Percentiles rank a stretch among this genome's conserved stretches.
Conservation (phyloP, 2,888 invertebrate genomes). For the Drosophila pseudotakahashii region DNA sequence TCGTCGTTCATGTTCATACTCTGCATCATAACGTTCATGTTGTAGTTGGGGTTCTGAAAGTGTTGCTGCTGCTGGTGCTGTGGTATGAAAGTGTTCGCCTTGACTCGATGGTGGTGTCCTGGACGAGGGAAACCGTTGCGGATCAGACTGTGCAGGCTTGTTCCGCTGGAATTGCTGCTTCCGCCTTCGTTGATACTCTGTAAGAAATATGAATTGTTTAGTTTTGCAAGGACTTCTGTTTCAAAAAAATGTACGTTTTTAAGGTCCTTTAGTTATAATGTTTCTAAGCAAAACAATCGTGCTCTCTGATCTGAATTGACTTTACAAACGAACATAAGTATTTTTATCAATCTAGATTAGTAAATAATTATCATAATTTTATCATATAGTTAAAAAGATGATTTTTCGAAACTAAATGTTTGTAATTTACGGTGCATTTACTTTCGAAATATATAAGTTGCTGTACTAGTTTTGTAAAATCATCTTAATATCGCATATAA, state of each 20-base stretch:
- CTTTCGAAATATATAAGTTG: too few relatives aligned
- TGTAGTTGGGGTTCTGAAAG: slow-evolving; percentile 76
- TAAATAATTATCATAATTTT: too few relatives aligned
- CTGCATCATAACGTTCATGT: slow-evolving; percentile 75
- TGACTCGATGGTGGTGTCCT: slow-evolving; percentile 80
- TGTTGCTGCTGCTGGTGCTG: slow-evolving; percentile 77
- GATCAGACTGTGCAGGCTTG: slow-evolving; percentile 81
- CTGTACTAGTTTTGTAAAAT: too few relatives aligned
- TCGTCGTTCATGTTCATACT: slow-evolving; percentile 75
- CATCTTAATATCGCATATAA: too few relatives aligned
- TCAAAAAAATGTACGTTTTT: not conserved
- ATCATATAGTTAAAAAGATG: too few relatives aligned
- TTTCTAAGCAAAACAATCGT: too few relatives aligned
- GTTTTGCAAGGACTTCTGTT: not conserved
- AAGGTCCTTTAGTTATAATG: too few relatives aligned
- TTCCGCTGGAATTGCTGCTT: slow-evolving; percentile 75
- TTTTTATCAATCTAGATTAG: too few relatives aligned
- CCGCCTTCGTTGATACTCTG: slow-evolving; percentile 80
- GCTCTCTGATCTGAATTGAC: too few relatives aligned
- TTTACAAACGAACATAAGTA: too few relatives aligned
- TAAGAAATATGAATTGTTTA: slow-evolving; percentile 25
- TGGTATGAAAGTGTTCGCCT: slow-evolving; percentile 80
- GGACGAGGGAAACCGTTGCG: slow-evolving; percentile 83
- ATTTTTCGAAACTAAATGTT: too few relatives aligned
- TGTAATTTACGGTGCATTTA: too few relatives aligned